These are phyloP conservation scores for Pelvicachromis taeniatus DNA, from an alignment of 2,113 vertebrate genomes.

Conservation along the genomic window DNA sequence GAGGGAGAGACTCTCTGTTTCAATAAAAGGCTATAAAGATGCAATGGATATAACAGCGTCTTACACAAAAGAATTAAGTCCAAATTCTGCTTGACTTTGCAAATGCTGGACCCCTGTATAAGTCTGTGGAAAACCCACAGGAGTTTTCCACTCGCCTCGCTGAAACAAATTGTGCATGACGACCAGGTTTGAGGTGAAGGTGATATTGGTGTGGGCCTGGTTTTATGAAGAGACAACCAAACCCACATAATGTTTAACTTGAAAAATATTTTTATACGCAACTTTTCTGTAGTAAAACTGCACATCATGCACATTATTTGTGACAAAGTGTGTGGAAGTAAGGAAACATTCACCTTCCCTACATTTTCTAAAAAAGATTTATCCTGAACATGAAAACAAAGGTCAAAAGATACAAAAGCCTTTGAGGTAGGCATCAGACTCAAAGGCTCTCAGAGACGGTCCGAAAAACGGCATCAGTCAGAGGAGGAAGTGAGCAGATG, in stretches of 20 bases:
- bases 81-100: background rate
- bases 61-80: background rate
- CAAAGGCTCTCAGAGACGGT: background rate
- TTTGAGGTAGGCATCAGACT: background rate
- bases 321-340: background rate
- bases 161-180: background rate
- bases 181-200: background rate
- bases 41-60: background rate
- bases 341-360: no score
- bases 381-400: no score
- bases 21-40: background rate
- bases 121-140: background rate
- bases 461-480: background rate
- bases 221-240: background rate
- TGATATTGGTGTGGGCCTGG: background rate
- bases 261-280: background rate
- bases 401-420: background rate
- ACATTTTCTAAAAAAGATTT: no score
- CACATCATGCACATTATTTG: background rate
- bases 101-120: background rate
- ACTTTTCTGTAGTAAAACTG: background rate
- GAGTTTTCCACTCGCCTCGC: background rate
- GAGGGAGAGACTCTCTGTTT: background rate
- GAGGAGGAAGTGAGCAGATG: slow-evolving; percentile 52
- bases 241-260: background rate